Percentiles rank a stretch among this genome's conserved stretches.
Conservation (phyloP, 1,140 invertebrate genomes). For the Cotesia glomerata region DNA sequence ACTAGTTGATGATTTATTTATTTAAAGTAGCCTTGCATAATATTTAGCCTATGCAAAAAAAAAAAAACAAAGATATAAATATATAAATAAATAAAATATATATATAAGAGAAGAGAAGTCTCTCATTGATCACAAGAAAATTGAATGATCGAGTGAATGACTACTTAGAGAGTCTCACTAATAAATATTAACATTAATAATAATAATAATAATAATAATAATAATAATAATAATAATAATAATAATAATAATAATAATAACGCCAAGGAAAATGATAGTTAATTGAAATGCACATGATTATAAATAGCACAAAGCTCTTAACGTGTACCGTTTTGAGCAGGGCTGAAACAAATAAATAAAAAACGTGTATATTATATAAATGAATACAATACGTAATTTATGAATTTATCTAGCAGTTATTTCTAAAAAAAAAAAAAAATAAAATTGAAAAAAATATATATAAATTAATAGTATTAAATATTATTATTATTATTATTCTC, state of each 20-base stretch:
- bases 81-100: conserved; percentile 9
- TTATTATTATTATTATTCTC: conserved; percentile 26
- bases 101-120: neutral
- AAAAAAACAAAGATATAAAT: neutral
- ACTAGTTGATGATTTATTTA: conserved; percentile 1
- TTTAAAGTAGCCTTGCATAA: conserved; percentile 9
- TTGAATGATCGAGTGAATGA: conserved; percentile 11
- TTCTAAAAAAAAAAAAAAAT: neutral
- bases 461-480: conserved; percentile 44
- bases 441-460: conserved; percentile 24
- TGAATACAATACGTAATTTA: conserved; percentile 29
- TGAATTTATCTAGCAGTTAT: conserved; percentile 11
- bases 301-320: conserved; percentile 61
- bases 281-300: conserved; percentile 59
- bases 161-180: conserved; percentile 49
- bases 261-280: conserved; percentile 48
- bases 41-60: neutral
- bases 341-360: conserved; percentile 50
- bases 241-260: conserved; percentile 36
- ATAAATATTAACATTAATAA: conserved; percentile 33
- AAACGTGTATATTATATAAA: conserved; percentile 35
- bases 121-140: neutral
- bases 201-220: too few relatives aligned
- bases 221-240: too few relatives aligned
- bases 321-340: conserved; percentile 43